phyloP scores from a whole-genome alignment of 2,888 invertebrate genomes.

The Ennomos erosarius region DNA sequence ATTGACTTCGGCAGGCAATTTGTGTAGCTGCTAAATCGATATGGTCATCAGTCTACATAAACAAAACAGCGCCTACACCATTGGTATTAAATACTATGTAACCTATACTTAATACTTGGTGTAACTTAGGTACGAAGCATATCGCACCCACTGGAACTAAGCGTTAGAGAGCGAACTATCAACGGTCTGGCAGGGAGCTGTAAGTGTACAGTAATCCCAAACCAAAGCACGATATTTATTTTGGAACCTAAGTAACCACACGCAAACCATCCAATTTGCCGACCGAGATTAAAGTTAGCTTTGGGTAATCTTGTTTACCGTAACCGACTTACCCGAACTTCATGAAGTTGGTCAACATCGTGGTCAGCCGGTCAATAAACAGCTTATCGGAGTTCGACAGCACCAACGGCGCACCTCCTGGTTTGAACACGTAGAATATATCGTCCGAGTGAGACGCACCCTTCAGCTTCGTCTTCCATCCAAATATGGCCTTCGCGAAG shows the following conservation, averaged over 20 bases:
- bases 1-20: too few species aligned
- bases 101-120: too few species aligned
- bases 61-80: too few species aligned
- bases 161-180: too few species aligned
- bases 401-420: conserved; percentile 57
- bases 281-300: conserved; percentile 31
- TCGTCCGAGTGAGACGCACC: conserved; percentile 75
- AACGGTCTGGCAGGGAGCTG: too few species aligned
- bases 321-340: conserved; percentile 59
- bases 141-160: too few species aligned
- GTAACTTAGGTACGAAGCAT: too few species aligned
- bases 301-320: conserved; percentile 40
- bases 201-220: conserved; percentile 6
- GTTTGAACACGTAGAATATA: conserved; percentile 75
- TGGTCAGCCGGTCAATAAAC: conserved; percentile 64
- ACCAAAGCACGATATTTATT: conserved; percentile 22
- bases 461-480: conserved; percentile 38
- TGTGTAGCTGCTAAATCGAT: too few species aligned
- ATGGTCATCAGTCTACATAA: too few species aligned
- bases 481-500: conserved; percentile 61
- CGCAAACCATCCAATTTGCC: conserved; percentile 31
- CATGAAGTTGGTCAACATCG: conserved; percentile 75
- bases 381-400: conserved; percentile 55
- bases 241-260: conserved; percentile 23
- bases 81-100: too few species aligned